phyloP scores from a whole-genome alignment of 2,888 invertebrate genomes.

The Cotesia congregata region DNA sequence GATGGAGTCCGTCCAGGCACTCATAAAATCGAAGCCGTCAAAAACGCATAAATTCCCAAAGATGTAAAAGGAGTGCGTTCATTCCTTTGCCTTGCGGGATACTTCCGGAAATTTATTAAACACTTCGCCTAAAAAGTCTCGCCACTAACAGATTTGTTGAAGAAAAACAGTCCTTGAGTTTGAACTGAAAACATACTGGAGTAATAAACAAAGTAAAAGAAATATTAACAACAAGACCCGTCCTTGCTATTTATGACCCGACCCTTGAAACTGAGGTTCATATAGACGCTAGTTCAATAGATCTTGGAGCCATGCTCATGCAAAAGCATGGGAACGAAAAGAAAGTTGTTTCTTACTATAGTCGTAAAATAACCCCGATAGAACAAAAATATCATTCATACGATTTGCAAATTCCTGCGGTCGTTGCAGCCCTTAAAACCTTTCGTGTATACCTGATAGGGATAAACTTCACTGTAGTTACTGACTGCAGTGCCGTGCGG shows the following conservation, averaged over 20 bases:
- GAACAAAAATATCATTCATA: slow-evolving; percentile 43
- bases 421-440: slow-evolving; percentile 38
- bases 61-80: slow-evolving; percentile 18
- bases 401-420: slow-evolving; percentile 45
- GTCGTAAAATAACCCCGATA: slow-evolving; percentile 34
- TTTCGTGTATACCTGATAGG: slow-evolving; percentile 45
- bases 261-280: slow-evolving; percentile 55
- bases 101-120: slow-evolving; percentile 51
- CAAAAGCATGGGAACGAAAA: slow-evolving; percentile 48
- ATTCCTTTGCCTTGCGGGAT: slow-evolving; percentile 28
- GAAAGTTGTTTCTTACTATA: slow-evolving; percentile 38
- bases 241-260: slow-evolving; percentile 56
- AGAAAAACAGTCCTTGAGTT: slow-evolving; percentile 45
- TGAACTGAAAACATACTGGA: slow-evolving; percentile 52
- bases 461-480: slow-evolving; percentile 43
- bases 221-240: slow-evolving; percentile 48
- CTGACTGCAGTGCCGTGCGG: slow-evolving; percentile 47
- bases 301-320: slow-evolving; percentile 59
- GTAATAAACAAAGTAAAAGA: slow-evolving; percentile 54
- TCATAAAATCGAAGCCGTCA: slow-evolving; percentile 23
- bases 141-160: slow-evolving; percentile 53
- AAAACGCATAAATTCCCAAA: neutral
- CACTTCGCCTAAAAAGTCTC: slow-evolving; percentile 50
- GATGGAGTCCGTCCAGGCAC: slow-evolving; percentile 10
- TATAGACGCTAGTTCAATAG: slow-evolving; percentile 60